Base-by-base conservation (phyloP, 2,888 invertebrate species). In the Dynastes maya region DNA sequence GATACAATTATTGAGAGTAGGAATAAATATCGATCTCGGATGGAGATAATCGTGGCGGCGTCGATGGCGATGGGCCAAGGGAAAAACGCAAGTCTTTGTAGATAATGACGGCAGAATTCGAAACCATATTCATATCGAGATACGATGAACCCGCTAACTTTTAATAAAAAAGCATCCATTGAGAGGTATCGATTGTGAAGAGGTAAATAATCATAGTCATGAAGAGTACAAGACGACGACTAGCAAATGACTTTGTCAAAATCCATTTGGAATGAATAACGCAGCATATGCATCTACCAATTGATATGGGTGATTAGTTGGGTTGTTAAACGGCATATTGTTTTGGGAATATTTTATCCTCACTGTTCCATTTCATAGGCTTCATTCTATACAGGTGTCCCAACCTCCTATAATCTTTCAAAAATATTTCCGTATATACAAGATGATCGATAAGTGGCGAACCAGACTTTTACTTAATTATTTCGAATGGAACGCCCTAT, bases 1-100 rank as follows among this genome's bases (percentile, higher is more conserved):
- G 79, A 79, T 79, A 79, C 79, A 79, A 79, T 79, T 79, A 79
- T 79, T 79, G 72, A 78, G 78, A 78, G 71, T 71, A 78, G 64
- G 63, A 64, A 78, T 71, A 71, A 78, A 78, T 78, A 78, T 72
- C 78, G 78, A 78, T 78, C 63, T 71, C 65, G 74, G 72, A 72
- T 64, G 78, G 65, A 78, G 78, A 78, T 78, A 74, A 72, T 45
- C 61, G 61, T 45, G 22, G 72, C 61, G 72, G 79, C 64, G 74
- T 58, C 71, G 74, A 74, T 74, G 67, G 74, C 79, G 70, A 68
- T 76, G 74, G 68, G 63, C 68, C 71, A 67, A 55, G 49, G 32
- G 72, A 67, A 77, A 77, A 74, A 79, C 79, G 77, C 77, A 76
- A 79, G 76, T 76, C 79, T 79, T 76, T 79, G 76, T 79, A 65